These are phyloP conservation scores for Cossypha heuglini DNA, from an alignment of 2,797 vertebrate genomes.

Conservation along the genomic window DNA sequence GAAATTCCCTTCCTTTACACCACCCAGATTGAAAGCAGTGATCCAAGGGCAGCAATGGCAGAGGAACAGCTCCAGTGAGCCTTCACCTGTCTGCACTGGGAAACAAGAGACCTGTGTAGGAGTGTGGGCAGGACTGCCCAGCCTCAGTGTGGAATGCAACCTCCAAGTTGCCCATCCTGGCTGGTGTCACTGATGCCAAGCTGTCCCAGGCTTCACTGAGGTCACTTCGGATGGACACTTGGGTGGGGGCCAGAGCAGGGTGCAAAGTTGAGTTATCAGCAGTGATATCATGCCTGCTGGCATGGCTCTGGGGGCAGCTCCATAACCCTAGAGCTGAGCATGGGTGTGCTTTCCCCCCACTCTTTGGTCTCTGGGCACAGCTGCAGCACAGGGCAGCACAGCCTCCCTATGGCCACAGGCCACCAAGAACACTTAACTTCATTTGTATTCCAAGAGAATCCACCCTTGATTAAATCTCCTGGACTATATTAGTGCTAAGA, in stretches of 20 bases:
- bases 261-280: neutral
- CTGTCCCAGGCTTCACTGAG: rapidly evolving
- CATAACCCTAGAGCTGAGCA: neutral
- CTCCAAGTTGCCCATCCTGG: neutral
- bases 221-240: neutral
- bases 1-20: neutral
- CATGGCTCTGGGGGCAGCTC: neutral
- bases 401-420: rapidly evolving
- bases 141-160: neutral
- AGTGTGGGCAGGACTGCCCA: neutral
- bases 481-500: neutral
- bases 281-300: neutral
- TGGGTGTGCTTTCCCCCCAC: neutral
- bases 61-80: neutral
- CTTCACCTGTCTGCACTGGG: neutral
- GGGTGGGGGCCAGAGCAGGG: neutral
- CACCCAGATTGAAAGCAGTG: neutral
- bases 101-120: neutral
- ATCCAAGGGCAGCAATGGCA: neutral
- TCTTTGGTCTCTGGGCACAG: neutral
- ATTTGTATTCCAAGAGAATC: neutral
- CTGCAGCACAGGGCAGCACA: rapidly evolving
- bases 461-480: neutral
- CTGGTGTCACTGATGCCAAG: rapidly evolving
- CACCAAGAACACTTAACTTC: neutral